Conservation (phyloP, 2,797 vertebrate genomes). For the Cottoperca gobio region DNA sequence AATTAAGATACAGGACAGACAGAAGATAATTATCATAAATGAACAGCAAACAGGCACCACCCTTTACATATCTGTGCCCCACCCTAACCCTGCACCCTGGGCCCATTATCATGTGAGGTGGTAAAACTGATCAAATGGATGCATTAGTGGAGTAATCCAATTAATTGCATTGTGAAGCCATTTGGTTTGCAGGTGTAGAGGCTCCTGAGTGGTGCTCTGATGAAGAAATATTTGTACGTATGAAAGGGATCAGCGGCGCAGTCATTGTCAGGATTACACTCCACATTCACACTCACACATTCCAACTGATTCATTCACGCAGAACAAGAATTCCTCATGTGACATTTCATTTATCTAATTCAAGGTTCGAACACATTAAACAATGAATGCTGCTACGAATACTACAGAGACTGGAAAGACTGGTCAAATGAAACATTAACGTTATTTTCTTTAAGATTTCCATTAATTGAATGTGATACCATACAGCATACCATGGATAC, state of each 20-base stretch:
- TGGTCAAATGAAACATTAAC: too few species aligned
- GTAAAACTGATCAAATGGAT: constrained; percentile 52
- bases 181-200: constrained; percentile 34
- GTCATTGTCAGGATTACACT: constrained; percentile 41
- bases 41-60: constrained; percentile 30
- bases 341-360: not conserved
- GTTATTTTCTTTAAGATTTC: not conserved
- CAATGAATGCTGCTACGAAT: not conserved
- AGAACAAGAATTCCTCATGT: not conserved
- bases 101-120: constrained; percentile 19
- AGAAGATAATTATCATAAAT: constrained; percentile 30
- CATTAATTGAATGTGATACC: too few species aligned
- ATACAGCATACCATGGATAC: too few species aligned
- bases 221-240: constrained; percentile 42
- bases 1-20: constrained; percentile 18
- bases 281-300: constrained; percentile 33
- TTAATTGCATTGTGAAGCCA: constrained; percentile 51
- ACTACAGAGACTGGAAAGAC: not conserved
- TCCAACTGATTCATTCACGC: constrained; percentile 10
- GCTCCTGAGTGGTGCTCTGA: constrained; percentile 48
- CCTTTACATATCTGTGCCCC: not conserved
- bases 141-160: constrained; percentile 56
- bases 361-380: not conserved
- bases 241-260: constrained; percentile 44
- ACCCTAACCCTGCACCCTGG: not conserved